Conservation (phyloP, 2,797 vertebrate genomes). For the Halcyon badia region DNA sequence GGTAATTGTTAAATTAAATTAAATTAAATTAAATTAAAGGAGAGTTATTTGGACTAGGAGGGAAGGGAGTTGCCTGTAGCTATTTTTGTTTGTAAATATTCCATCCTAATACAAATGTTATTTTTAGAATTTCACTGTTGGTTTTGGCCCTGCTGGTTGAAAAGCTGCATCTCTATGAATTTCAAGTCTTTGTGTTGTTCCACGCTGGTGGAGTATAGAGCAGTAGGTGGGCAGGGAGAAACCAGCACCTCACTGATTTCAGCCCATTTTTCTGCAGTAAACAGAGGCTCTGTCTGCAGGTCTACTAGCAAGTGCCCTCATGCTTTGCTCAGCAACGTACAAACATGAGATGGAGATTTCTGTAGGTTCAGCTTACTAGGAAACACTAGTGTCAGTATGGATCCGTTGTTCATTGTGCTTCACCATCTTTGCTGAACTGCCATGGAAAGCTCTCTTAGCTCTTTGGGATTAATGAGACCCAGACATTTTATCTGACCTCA, state of each 20-base stretch:
- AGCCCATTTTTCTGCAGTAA: not conserved
- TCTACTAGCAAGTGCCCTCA: not conserved
- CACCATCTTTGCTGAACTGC: not conserved
- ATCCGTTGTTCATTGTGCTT: not conserved
- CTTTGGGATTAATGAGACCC: conserved; percentile 57
- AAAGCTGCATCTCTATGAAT: not conserved
- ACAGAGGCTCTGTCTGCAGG: not conserved
- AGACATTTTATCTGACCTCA: conserved; percentile 65
- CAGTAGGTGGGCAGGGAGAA: not conserved
- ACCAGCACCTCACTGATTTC: not conserved
- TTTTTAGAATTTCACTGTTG: not conserved
- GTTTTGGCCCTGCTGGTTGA: not conserved
- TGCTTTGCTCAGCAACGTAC: not conserved
- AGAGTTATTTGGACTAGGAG: not conserved
- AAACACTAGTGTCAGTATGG: not conserved
- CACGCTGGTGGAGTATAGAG: accelerated
- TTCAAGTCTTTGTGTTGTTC: not conserved
- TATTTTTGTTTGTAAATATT: not conserved
- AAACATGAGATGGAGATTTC: not conserved
- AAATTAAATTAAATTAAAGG: not conserved
- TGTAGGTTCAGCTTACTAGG: not conserved
- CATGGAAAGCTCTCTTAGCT: not conserved
- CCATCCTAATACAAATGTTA: not conserved
- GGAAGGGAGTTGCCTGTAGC: not conserved
- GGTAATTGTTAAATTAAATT: not conserved